A percentile compares a stretch with the other conserved stretches of the same genome.
Evolutionary conservation across 2,888 invertebrate species (phyloP).

Genomic region (Xestia xanthographa): DNA sequence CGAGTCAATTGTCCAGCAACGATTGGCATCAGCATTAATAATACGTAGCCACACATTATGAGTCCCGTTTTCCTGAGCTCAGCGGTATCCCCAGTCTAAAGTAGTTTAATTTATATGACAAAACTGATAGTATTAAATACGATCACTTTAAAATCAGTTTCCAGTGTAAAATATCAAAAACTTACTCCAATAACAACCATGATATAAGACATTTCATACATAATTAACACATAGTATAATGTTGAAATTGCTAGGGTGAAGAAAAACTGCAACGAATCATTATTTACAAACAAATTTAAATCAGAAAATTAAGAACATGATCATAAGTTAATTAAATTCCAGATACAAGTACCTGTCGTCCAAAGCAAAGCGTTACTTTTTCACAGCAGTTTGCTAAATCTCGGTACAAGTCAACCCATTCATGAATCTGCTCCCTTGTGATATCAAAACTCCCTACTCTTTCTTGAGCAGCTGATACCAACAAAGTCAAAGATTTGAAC

Average conservation of each 20-base stretch:
- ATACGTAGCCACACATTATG: background rate
- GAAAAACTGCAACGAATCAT: conserved; percentile 7
- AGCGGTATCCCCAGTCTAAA: background rate
- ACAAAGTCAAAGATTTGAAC: conserved; percentile 4
- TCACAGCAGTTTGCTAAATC: conserved; percentile 30
- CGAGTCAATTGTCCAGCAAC: background rate
- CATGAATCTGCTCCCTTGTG: conserved; percentile 15
- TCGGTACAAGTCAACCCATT: conserved; percentile 33
- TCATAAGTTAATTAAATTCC: background rate
- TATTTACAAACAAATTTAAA: background rate
- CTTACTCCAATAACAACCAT: background rate
- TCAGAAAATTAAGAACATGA: background rate
- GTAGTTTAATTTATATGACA: background rate
- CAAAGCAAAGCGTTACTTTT: conserved; percentile 19
- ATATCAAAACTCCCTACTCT: background rate
- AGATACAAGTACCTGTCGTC: conserved; percentile 21
- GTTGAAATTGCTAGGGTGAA: background rate
- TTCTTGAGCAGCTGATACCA: background rate
- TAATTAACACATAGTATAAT: background rate
- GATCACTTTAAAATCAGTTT: background rate
- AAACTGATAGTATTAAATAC: background rate
- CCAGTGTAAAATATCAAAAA: background rate
- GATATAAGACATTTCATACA: background rate
- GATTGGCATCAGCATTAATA: background rate
- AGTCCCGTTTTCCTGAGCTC: background rate